A percentile compares a stretch with the other conserved stretches of the same genome.
Evolutionary conservation across 1,140 invertebrate genomes (phyloP).

Genomic region (Panulirus ornatus): DNA sequence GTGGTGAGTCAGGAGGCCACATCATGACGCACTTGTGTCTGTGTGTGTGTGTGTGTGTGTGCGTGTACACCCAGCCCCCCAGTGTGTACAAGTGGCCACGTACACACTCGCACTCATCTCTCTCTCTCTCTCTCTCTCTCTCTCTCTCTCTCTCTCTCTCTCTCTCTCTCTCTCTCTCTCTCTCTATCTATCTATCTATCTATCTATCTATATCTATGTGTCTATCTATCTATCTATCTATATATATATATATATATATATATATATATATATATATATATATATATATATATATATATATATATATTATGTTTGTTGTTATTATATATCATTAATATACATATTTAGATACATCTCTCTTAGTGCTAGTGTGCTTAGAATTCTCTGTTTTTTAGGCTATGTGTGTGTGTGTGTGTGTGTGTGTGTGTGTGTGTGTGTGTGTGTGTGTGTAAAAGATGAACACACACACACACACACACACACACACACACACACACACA

Average conservation of each 20-base stretch:
- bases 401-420: no score
- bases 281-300: constrained; percentile 18
- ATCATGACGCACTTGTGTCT: no score
- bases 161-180: background rate
- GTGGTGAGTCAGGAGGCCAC: no score
- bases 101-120: constrained; percentile 54
- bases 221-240: background rate
- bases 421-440: no score
- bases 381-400: no score
- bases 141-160: constrained; percentile 29
- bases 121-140: constrained; percentile 77
- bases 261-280: constrained; percentile 12
- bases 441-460: no score
- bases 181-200: no score
- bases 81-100: no score
- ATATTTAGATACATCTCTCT: background rate
- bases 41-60: no score
- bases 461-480: constrained; percentile 12
- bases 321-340: background rate
- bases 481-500: constrained; percentile 20
- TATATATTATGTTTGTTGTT: background rate
- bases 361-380: no score
- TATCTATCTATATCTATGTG: no score
- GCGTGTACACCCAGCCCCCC: no score
- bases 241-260: background rate